Percentiles rank a stretch among this genome's conserved stretches.
These are phyloP conservation scores for Tortrix viridana DNA, from an alignment of 2,888 invertebrate genomes.

Conservation along the genomic window DNA sequence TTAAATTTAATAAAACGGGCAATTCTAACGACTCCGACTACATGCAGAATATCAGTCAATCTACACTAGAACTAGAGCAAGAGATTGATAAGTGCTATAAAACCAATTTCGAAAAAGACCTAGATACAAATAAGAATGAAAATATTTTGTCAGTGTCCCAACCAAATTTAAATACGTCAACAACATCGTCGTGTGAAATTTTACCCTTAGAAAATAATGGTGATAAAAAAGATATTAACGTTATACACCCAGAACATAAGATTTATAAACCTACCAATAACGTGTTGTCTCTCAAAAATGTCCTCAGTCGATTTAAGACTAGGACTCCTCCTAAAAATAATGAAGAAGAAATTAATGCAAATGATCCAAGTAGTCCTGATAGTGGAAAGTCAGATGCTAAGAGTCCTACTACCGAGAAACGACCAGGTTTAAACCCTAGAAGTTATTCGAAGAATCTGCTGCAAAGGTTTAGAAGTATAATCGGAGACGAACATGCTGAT, in stretches of 20 bases:
- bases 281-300: slow-evolving; percentile 81
- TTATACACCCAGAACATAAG: slow-evolving; percentile 91
- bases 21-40: slow-evolving; percentile 65
- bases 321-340: slow-evolving; percentile 68
- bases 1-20: slow-evolving; percentile 71
- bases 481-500: slow-evolving; percentile 76
- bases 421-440: slow-evolving; percentile 72
- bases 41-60: slow-evolving; percentile 73
- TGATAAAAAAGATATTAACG: slow-evolving; percentile 73
- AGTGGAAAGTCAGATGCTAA: slow-evolving; percentile 65
- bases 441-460: slow-evolving; percentile 77
- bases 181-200: slow-evolving; percentile 83
- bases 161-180: slow-evolving; percentile 79
- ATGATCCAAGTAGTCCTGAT: slow-evolving; percentile 70
- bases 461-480: slow-evolving; percentile 79
- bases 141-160: slow-evolving; percentile 64
- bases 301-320: slow-evolving; percentile 81
- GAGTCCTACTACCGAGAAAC: slow-evolving; percentile 72
- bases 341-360: slow-evolving; percentile 75
- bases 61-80: slow-evolving; percentile 78
- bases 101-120: slow-evolving; percentile 72
- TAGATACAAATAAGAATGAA: slow-evolving; percentile 70
- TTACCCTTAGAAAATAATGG: slow-evolving; percentile 73
- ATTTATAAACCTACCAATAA: slow-evolving; percentile 88
- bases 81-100: slow-evolving; percentile 81